These are phyloP conservation scores for Scaptomyza pallida DNA, from an alignment of 1,140 invertebrate species.

Conservation along the genomic window DNA sequence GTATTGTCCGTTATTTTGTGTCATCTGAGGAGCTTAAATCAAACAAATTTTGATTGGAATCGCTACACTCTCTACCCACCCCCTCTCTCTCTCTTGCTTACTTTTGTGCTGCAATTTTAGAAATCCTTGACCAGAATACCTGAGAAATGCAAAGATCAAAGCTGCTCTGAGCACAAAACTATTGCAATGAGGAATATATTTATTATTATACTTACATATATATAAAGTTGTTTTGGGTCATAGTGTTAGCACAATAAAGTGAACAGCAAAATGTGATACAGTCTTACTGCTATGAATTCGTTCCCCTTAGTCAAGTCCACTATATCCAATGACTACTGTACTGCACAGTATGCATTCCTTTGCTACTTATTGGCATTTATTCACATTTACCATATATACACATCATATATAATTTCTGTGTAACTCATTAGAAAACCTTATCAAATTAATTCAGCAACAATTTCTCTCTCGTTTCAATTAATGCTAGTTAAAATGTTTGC, in stretches of 20 bases:
- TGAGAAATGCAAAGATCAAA: background rate
- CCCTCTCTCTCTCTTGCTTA: background rate
- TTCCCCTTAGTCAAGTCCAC: too few species aligned
- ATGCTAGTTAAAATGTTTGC: too few species aligned
- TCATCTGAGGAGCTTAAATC: slow-evolving; percentile 13
- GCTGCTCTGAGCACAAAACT: background rate
- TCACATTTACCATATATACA: background rate
- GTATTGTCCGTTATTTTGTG: slow-evolving; percentile 4
- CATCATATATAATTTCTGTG: too few species aligned
- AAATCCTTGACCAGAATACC: background rate
- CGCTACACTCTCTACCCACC: background rate
- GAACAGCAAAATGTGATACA: too few species aligned
- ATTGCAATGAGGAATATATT: background rate
- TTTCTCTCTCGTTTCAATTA: too few species aligned
- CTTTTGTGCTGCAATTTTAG: background rate
- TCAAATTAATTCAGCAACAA: too few species aligned
- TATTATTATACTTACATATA: background rate
- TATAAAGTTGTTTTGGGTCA: too few species aligned
- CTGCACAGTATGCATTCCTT: too few species aligned
- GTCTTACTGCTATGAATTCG: too few species aligned
- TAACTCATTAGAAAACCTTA: too few species aligned
- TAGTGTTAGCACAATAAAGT: too few species aligned
- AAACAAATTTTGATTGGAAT: slow-evolving; percentile 3
- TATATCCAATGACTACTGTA: too few species aligned
- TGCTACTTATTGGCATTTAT: background rate